Conservation (phyloP, 2,888 invertebrate species). For the Onchidella celtica region DNA sequence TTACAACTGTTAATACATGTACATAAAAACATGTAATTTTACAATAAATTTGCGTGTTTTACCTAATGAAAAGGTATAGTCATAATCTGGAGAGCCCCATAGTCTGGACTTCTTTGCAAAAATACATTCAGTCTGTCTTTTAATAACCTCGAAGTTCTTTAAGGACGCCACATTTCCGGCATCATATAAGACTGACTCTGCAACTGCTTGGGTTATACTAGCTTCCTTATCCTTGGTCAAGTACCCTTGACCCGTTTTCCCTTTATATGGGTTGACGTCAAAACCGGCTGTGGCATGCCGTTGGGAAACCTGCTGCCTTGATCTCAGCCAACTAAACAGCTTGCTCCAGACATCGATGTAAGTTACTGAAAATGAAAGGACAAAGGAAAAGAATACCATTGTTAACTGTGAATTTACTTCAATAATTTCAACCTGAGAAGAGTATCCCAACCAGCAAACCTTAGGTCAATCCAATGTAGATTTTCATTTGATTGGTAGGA, state of each 20-base stretch:
- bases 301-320: not conserved
- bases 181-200: conserved; percentile 64
- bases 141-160: conserved; percentile 63
- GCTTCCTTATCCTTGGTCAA: conserved; percentile 52
- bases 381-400: too few species aligned
- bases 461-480: too few species aligned
- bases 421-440: too few species aligned
- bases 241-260: conserved; percentile 59
- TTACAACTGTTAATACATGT: too few species aligned
- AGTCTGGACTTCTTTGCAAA: conserved; percentile 71
- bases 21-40: too few species aligned
- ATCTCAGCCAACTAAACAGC: not conserved
- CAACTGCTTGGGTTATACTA: conserved; percentile 54
- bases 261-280: conserved; percentile 59
- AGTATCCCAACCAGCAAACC: too few species aligned
- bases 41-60: conserved; percentile 22
- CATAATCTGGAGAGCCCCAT: conserved; percentile 70
- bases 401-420: too few species aligned
- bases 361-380: conserved; percentile 12
- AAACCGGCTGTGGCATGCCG: not conserved
- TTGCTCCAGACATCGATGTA: not conserved
- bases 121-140: conserved; percentile 67
- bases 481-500: too few species aligned
- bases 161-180: conserved; percentile 55
- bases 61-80: conserved; percentile 63